Evolutionary conservation across 2,797 vertebrate species (phyloP).

Genomic region (Brachyalestes nurse): DNA sequence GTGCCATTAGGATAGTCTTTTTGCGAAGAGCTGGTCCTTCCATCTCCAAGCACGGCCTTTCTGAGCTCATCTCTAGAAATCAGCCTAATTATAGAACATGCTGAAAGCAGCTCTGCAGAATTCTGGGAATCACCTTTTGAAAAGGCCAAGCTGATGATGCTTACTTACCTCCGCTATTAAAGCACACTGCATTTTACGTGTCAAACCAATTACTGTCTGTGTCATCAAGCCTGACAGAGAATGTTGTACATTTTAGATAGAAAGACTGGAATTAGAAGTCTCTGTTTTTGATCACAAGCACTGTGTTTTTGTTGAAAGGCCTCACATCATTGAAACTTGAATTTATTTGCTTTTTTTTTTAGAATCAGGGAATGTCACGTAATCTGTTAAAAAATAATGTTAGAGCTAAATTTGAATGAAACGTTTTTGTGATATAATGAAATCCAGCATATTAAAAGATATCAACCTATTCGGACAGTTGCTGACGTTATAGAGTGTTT

Average conservation of each 20-base stretch:
- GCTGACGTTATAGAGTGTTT: not conserved
- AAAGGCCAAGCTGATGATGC: constrained; percentile 31
- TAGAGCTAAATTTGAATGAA: too few species aligned
- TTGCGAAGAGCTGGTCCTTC: constrained; percentile 27
- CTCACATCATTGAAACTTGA: too few species aligned
- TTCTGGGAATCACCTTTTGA: constrained; percentile 44
- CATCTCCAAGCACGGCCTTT: constrained; percentile 24
- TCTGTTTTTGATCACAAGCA: not conserved
- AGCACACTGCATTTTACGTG: constrained; percentile 33
- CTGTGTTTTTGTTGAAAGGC: too few species aligned
- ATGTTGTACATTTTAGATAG: constrained; percentile 1
- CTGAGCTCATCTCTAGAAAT: constrained; percentile 27
- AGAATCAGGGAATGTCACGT: too few species aligned
- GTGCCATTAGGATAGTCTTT: constrained; percentile 24
- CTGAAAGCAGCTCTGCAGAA: constrained; percentile 37
- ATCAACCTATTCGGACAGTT: too few species aligned
- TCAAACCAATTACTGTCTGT: constrained; percentile 24
- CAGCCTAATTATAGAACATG: constrained; percentile 37
- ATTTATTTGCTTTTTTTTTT: too few species aligned
- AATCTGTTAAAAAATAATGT: too few species aligned
- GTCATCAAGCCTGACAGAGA: not conserved
- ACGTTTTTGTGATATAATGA: too few species aligned
- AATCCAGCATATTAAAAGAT: too few species aligned
- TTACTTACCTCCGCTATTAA: constrained; percentile 7
- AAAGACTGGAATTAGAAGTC: not conserved